phyloP scores from a whole-genome alignment of 2,888 invertebrate genomes.

The Tipula lateralis region DNA sequence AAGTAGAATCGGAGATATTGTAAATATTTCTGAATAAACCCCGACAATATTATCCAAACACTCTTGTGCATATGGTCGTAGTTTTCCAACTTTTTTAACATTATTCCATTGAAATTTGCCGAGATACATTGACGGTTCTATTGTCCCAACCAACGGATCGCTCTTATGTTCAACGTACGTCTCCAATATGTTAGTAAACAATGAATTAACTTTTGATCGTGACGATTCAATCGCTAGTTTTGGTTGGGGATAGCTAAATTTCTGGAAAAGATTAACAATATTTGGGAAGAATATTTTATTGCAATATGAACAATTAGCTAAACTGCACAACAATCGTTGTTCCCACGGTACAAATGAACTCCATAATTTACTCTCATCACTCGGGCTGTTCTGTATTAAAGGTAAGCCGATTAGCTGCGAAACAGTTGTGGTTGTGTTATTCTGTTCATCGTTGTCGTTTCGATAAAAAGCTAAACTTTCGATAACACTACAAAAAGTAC shows the following conservation, averaged over 20 bases:
- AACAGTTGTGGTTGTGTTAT: constrained; percentile 51
- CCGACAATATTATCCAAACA: constrained; percentile 73
- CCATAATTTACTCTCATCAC: constrained; percentile 34
- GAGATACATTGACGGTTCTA: constrained; percentile 93
- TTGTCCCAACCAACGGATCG: constrained; percentile 91
- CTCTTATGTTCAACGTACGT: constrained; percentile 85
- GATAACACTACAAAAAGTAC: constrained; percentile 62
- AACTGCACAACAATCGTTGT: constrained; percentile 74
- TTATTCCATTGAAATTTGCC: constrained; percentile 83
- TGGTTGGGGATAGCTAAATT: constrained; percentile 67
- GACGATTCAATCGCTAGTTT: constrained; percentile 64
- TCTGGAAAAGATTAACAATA: constrained; percentile 60
- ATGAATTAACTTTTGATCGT: constrained; percentile 55
- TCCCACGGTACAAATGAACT: constrained; percentile 60
- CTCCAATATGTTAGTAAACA: constrained; percentile 58
- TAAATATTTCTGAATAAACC: constrained; percentile 50
- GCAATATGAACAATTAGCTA: constrained; percentile 86
- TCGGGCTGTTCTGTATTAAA: constrained; percentile 39
- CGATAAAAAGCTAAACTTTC: constrained; percentile 67
- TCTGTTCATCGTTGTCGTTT: constrained; percentile 56
- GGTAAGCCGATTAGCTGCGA: constrained; percentile 63
- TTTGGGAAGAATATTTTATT: constrained; percentile 67
- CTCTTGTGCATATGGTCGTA: constrained; percentile 84
- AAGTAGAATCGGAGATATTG: constrained; percentile 71
- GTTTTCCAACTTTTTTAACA: constrained; percentile 64